Percentiles rank a stretch among this genome's conserved stretches.
phyloP scores from a whole-genome alignment of 2,797 vertebrate genomes.

The Scarus forsteni region DNA sequence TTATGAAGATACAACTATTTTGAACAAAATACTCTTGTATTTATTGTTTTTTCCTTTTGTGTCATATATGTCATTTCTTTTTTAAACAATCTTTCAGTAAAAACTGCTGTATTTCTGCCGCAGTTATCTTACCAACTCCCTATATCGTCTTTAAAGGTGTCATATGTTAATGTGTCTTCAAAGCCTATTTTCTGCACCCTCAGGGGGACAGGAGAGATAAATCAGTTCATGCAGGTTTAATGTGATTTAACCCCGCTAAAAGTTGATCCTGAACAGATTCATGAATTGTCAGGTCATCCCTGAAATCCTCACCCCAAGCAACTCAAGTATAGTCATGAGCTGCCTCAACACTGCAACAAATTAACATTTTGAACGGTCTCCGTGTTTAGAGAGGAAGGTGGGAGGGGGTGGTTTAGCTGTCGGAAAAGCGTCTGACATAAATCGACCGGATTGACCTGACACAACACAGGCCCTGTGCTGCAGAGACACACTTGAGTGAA shows the following conservation, averaged over 20 bases:
- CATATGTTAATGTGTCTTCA: background rate
- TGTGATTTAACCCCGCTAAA: conserved; percentile 1
- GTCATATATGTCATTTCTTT: no score
- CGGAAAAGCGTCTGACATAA: conserved; percentile 45
- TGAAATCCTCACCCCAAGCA: conserved; percentile 20
- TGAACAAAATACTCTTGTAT: no score
- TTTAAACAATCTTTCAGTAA: background rate
- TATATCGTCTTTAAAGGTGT: background rate
- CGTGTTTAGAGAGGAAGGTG: conserved; percentile 20
- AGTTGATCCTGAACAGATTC: background rate
- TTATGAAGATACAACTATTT: no score
- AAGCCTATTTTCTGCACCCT: background rate
- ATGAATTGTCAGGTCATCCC: conserved; percentile 17
- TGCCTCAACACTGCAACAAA: conserved; percentile 31
- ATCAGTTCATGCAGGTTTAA: background rate
- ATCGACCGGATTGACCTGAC: conserved; percentile 60
- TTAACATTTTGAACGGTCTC: conserved; percentile 62
- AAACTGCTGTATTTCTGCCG: background rate
- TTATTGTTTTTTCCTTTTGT: no score
- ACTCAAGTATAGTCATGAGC: conserved; percentile 39
- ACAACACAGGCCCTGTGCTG: conserved; percentile 33
- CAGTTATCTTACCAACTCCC: background rate
- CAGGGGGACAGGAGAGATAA: background rate
- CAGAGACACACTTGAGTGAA: conserved; percentile 24
- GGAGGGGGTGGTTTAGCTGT: conserved; percentile 24